These are phyloP conservation scores for Carcharodon carcharias DNA, from an alignment of 2,797 vertebrate genomes.

Conservation along the genomic window DNA sequence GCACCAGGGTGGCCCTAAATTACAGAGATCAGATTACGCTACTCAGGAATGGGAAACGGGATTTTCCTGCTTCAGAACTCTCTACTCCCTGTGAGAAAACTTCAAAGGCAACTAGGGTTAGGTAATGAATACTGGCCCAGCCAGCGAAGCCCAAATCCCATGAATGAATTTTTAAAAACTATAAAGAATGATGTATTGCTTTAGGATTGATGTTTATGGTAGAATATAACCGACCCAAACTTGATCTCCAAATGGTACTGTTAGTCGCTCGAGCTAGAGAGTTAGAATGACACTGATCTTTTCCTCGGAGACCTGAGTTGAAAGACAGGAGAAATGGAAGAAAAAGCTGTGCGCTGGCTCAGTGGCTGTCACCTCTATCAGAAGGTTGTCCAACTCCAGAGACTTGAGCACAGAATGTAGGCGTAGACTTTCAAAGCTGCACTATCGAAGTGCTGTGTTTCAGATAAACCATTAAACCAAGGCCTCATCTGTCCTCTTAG, in stretches of 20 bases:
- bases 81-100: neutral
- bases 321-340: neutral
- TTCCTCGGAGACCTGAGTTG: too few species aligned
- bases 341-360: neutral
- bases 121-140: too few species aligned
- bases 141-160: too few species aligned
- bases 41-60: neutral
- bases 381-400: neutral
- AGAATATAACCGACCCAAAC: neutral
- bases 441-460: neutral
- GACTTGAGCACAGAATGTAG: neutral
- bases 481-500: neutral
- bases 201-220: neutral
- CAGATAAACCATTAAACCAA: neutral
- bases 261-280: too few species aligned
- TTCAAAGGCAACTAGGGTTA: too few species aligned
- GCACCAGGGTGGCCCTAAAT: neutral
- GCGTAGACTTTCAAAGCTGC: neutral
- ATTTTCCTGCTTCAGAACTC: neutral
- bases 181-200: neutral
- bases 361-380: neutral
- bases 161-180: neutral
- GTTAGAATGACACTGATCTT: neutral
- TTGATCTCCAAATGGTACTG: neutral
- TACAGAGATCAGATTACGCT: neutral